Percentiles rank a stretch among this genome's conserved stretches.
Evolutionary conservation across 2,113 vertebrate species (phyloP).

Genomic region (Leucoraja erinaceus): DNA sequence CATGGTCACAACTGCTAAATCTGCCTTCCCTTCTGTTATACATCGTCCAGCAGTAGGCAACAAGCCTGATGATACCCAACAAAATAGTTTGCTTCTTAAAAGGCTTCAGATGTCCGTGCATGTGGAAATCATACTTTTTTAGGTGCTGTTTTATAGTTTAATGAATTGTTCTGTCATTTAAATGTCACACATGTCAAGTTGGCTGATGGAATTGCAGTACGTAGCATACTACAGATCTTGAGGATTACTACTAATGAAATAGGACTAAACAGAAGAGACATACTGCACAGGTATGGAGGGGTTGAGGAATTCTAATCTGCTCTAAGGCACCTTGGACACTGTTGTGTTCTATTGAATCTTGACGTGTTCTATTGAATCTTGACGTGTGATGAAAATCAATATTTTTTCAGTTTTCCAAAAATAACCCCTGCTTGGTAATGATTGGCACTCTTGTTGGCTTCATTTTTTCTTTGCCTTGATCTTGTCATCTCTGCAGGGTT

Average conservation of each 20-base stretch:
- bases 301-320: background rate
- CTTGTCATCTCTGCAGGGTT: background rate
- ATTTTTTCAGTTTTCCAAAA: background rate
- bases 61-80: background rate
- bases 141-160: background rate
- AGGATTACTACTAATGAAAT: constrained; percentile 35
- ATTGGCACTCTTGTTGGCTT: background rate
- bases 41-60: background rate
- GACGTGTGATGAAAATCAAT: constrained; percentile 19
- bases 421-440: background rate
- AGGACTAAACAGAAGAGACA: constrained; percentile 26
- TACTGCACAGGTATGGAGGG: background rate
- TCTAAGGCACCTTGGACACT: background rate
- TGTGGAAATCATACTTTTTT: constrained; percentile 38
- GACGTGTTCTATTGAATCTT: background rate
- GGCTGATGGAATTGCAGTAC: constrained; percentile 40
- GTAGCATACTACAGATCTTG: background rate
- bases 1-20: background rate
- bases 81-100: background rate
- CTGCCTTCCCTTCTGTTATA: background rate
- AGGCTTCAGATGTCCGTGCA: background rate
- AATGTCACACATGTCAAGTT: constrained; percentile 34
- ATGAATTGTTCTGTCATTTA: constrained; percentile 41
- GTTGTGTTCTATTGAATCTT: background rate
- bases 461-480: background rate